Evolutionary conservation across 2,888 invertebrate species (phyloP), one percentile per base, ranked within the genome.

Genomic region (Polietes domitor): DNA sequence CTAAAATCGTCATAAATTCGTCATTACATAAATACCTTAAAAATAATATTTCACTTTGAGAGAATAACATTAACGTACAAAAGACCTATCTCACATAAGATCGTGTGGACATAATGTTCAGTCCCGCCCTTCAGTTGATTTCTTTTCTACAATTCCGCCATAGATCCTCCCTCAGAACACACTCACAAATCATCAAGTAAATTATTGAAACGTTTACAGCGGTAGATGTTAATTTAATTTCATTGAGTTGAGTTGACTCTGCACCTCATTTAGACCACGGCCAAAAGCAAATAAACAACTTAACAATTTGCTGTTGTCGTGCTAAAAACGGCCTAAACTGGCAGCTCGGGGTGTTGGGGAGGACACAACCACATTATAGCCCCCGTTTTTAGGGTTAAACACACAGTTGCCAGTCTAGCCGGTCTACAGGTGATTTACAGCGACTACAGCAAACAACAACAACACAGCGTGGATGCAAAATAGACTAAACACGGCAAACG

Each of bases 351-450:
- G 53, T 6, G 58, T 3, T 26, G 58, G 26, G 58, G 58, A 5
- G 3, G 3, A n/a, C n/a, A 12, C 6, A 5, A 41, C 6, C 41
- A 41, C 41, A 41, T 47, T 47, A 47, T n/a, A 47, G 15, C 47
- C 72, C 53, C 71, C 50, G 50, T 28, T 72, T 37, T 72, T 76
- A 76, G 37, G 63, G 73, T 82, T 79, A 72, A 76, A 19, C 72
- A 55, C 65, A 58, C 28, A 53, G 71, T 17, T 19, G 68, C 53
- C 41, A n/a, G 73, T 68, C 72, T 76, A 76, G 41, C 68, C 79
- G n/a, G n/a, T n/a, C n/a, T n/a, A n/a, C n/a, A 83, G 79, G 76
- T 79, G 72, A 83, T 79, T 83, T 79, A 73, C 73, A 72, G 61
- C 43, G 47, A 37, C 68, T 21, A 24, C 68, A 12, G 19, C 65